These are phyloP conservation scores for Eilema griseolum DNA, from an alignment of 2,888 invertebrate species.

Conservation along the genomic window DNA sequence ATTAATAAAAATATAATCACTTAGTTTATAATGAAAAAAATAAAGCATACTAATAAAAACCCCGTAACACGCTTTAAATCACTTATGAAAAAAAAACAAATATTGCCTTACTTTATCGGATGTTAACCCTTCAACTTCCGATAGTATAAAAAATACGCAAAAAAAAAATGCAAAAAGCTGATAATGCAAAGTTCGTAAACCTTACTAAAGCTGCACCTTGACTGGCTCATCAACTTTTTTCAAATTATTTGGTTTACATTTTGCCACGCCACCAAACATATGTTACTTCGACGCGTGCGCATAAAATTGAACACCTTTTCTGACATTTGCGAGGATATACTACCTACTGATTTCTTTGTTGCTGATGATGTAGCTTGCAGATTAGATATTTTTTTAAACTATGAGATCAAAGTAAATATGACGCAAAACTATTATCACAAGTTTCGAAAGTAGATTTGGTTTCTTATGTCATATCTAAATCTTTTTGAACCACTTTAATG, in stretches of 20 bases:
- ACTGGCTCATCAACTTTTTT: slow-evolving; percentile 60
- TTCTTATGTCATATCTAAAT: not conserved
- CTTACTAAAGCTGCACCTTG: slow-evolving; percentile 63
- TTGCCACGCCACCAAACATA: slow-evolving; percentile 64
- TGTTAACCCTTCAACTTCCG: slow-evolving; percentile 32
- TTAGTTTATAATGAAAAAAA: not conserved
- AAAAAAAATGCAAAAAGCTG: slow-evolving; percentile 22
- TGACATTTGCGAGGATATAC: slow-evolving; percentile 70
- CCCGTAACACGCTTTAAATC: not conserved
- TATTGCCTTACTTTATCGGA: slow-evolving; percentile 28
- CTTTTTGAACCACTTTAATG: no score
- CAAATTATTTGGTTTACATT: slow-evolving; percentile 62
- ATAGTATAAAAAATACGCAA: slow-evolving; percentile 23
- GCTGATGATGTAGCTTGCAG: slow-evolving; percentile 41
- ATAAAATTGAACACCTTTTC: slow-evolving; percentile 74
- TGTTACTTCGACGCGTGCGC: slow-evolving; percentile 72
- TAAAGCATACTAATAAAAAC: not conserved
- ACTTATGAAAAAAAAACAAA: slow-evolving; percentile 24
- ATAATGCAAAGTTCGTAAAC: slow-evolving; percentile 52
- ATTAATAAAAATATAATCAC: not conserved
- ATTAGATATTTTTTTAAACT: slow-evolving; percentile 35
- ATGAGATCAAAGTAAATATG: not conserved
- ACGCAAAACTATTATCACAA: not conserved
- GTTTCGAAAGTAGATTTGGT: not conserved
- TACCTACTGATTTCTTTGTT: slow-evolving; percentile 50